Base-by-base conservation (phyloP, 2,888 invertebrate genomes). In the Orthosia cruda region DNA sequence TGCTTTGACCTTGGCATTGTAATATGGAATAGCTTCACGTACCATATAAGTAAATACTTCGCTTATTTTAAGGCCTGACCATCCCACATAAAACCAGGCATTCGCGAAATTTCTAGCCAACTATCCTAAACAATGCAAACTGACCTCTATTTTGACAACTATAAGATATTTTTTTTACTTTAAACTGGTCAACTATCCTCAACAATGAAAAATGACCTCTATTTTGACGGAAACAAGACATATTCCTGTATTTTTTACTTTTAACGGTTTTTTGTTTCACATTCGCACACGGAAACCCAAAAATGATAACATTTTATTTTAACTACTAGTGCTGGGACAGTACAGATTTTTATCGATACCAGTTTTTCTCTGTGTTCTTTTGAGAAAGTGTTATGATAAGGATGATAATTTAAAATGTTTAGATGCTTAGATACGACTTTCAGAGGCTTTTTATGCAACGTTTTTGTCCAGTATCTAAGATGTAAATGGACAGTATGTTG, bases 281-380 rank as follows among this genome's bases (percentile, higher is more conserved):
- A 77, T 84, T 86, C 89, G 91, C 90, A 88, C 87, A 91, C 91
- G 91, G 90, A 94, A 92, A 93, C 89, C 81, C 79, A 77, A 88
- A 89, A 93, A 92, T 89, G 91, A 92, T 92, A 93, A 92, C 88
- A 89, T 87, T 88, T 84, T 67, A 77, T 79, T 79, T n/a, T 76
- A 26, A 71, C 47, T 59, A 78, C 72, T 91, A 92, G 92, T 87
- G 92, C 77, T 88, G 93, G 73, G 88, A 77, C 62, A 16, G 45
- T 40, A 58, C 52, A 67, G 71, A 77, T 84, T 68, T 72, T 81
- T 86, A 82, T 85, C 87, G 87, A 86, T 67, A 77, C 74, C 63
- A 11, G 83, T 80, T 79, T 72, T 63, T 64, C 40, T 70, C 18
- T 67, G 16, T 26, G 18, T 13, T 4, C 4, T 63, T 54, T 54